Base-by-base conservation (phyloP, 2,113 vertebrate genomes). In the Holacanthus passer region DNA sequence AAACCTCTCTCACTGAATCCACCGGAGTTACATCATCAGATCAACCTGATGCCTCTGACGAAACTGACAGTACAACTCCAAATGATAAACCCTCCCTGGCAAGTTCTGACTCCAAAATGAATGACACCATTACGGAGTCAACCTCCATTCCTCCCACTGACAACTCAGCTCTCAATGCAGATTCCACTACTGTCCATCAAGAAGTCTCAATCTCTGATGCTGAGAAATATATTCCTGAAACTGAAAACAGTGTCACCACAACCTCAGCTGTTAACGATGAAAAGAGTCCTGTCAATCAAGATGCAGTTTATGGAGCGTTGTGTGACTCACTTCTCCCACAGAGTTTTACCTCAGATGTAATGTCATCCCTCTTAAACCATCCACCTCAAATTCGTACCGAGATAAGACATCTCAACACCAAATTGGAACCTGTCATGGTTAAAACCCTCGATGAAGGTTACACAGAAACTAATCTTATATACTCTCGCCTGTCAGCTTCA, bases 301-400 rank as follows among this genome's bases (percentile, higher is more conserved):
- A 60, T 1, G 12, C 1, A 0, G 60, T 86, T 41, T 90, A 86
- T 17, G 83, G 70, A 37, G 73, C 7, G 7, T 14, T 91, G 73
- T 91, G 88, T 3, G 84, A 88, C 0, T 84, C 89, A 0, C 76
- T 91, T 7, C 87, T 92, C 47, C 88, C 90, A 2, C 41, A 63
- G 35, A 82, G 22, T 31, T 91, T 93, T 17, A 62, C 22, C 60
- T 77, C 81, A 0, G 84, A 77, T 2, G 17, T 87, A 1, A 3
- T 72, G 11, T 50, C 87, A 0, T 59, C 87, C 0, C 6, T 65
- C 12, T 39, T 52, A 1, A 69, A 35, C 17, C 24, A 17, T 20
- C 31, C 55, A 1, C 3, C 60, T 50, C 55, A 48, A 16, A 16
- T 45, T 29, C 2, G 0, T 8, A 74, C 48, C 0, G 56, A 80